Conservation (phyloP, 92 coral and sea anemone species). For the Palythoa heliodiscus region DNA sequence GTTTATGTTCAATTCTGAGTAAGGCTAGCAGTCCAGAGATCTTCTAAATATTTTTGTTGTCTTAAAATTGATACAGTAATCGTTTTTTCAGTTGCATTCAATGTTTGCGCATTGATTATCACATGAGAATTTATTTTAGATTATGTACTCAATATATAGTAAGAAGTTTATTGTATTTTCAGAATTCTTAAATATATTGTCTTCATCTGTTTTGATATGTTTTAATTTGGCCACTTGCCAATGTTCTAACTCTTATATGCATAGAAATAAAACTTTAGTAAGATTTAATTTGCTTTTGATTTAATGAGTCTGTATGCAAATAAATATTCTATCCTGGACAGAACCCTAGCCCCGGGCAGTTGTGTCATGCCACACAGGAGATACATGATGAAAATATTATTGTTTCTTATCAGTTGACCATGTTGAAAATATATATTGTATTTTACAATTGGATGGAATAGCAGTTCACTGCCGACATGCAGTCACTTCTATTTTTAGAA, state of each 20-base stretch:
- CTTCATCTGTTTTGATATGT: neutral
- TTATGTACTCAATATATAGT: neutral
- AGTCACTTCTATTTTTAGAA: conserved; percentile 31
- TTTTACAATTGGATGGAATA: neutral
- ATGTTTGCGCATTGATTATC: neutral
- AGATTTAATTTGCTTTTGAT: neutral
- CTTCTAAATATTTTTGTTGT: neutral
- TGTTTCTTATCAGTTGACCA: neutral
- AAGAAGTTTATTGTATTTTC: neutral
- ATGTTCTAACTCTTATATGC: neutral
- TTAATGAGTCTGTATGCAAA: neutral
- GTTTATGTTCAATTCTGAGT: neutral
- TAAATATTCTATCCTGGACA: neutral
- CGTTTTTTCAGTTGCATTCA: neutral
- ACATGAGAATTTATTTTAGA: neutral
- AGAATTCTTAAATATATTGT: neutral
- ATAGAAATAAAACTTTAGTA: neutral
- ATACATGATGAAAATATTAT: neutral
- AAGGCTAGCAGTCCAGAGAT: neutral
- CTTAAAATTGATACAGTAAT: neutral
- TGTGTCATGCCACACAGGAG: neutral
- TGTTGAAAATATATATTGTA: conserved; percentile 1
- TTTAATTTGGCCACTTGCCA: neutral
- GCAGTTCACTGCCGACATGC: neutral
- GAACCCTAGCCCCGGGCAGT: neutral